phyloP scores from a whole-genome alignment of 2,113 vertebrate species.

The Ibidorhyncha struthersii region DNA sequence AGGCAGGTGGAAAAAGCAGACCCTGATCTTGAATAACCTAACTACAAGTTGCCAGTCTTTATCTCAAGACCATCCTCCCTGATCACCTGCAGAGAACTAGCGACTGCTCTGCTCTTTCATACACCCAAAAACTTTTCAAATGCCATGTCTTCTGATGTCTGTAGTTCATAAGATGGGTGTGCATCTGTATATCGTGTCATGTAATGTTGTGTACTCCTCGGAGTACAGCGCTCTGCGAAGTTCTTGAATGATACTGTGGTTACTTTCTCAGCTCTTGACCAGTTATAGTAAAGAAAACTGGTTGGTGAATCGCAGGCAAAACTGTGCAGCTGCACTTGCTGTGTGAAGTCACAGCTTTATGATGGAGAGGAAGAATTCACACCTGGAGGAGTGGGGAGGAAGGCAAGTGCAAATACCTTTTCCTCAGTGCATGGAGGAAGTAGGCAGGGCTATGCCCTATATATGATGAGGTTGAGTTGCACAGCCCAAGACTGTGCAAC shows the following conservation, averaged over 20 bases:
- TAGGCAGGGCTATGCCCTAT: neutral
- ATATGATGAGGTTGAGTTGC: neutral
- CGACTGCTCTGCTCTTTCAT: neutral
- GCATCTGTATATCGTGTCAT: rapidly evolving
- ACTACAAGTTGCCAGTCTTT: neutral
- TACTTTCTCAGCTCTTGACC: neutral
- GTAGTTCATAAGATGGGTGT: neutral
- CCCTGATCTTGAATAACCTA: neutral
- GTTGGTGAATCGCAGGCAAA: neutral
- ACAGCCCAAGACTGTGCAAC: neutral
- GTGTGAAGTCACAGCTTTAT: neutral
- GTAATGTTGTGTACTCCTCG: neutral
- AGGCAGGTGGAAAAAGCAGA: neutral
- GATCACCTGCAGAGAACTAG: neutral
- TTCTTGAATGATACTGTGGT: neutral
- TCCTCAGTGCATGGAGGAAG: neutral
- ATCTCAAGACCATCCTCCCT: neutral
- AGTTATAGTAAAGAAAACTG: neutral
- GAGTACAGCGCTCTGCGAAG: neutral
- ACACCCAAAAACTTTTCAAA: neutral
- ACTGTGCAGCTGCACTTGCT: neutral
- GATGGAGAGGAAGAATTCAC: neutral
- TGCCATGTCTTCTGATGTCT: neutral
- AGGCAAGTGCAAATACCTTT: neutral
- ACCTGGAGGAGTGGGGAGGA: neutral